Evolutionary conservation across 2,797 vertebrate genomes (phyloP), one percentile per base, ranked within the genome.

Genomic region (Pteropus rufus): DNA sequence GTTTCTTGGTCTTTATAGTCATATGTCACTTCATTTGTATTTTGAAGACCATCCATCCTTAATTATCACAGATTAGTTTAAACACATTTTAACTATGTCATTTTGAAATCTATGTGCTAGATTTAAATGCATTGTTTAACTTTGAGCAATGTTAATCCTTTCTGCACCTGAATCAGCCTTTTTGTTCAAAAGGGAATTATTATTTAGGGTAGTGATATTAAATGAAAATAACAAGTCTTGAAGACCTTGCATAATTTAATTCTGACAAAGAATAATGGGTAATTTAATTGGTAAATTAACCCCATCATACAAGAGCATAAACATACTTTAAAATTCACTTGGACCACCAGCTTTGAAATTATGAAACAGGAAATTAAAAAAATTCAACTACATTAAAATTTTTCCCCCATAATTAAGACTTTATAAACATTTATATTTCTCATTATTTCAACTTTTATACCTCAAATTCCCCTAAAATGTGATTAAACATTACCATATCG

Each of bases 161-260:
- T 91, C 39, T 82, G n/a, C 12, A 91, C 12, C 46, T 72, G 36
- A 86, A 92, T 89, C 31, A 92, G 52, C 3, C 19, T 65, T 84
- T 77, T 92, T 94, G 34, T 91, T 56, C 39, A 52, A 89, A 52
- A 88, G 16, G n/a, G 34, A 80, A 90, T 94, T 67, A 52, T 5
- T 89, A 46, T 41, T 80, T 12, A 75, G 9, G 0, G 14, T 69
- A 16, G 21, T 65, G 60, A 62, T 44, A 70, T 77, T 49, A 88
- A 19, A 89, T 49, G 39, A 67, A 92, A 14, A 62, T 36, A 36
- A 92, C 14, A 15, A 87, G n/a, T 69, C 23, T 72, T 80, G 34
- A 82, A 81, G 46, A 80, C 49, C 23, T 34, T 85, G 54, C n/a
- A 60, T 79, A 94, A 93, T 91, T 92, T 90, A 94, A 94, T 69